These are phyloP conservation scores for Elysia crispata DNA, from an alignment of 2,888 invertebrate species.

Conservation along the genomic window DNA sequence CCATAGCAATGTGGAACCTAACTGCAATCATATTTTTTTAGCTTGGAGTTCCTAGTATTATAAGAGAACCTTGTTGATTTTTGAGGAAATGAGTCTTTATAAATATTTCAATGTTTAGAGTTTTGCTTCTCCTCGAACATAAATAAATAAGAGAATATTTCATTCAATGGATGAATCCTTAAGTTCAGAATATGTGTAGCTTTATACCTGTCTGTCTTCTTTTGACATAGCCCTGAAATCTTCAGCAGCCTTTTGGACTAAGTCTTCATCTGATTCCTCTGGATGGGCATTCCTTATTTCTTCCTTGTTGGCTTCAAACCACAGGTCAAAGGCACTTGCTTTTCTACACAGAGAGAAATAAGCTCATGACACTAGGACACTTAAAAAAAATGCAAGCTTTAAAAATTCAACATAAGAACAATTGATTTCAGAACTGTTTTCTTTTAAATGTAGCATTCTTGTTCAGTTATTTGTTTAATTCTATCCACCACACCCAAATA, in stretches of 20 bases:
- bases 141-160: neutral
- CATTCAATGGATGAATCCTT: neutral
- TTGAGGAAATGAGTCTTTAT: no score
- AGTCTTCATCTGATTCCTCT: constrained; percentile 67
- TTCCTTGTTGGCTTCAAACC: constrained; percentile 66
- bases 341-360: constrained; percentile 30
- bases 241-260: constrained; percentile 64
- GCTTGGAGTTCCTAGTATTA: no score
- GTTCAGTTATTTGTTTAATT: neutral
- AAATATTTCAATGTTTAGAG: no score
- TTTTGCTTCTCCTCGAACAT: no score
- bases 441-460: no score
- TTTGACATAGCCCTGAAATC: constrained; percentile 65
- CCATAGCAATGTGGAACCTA: no score
- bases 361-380: neutral
- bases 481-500: neutral
- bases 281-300: constrained; percentile 63
- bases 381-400: neutral
- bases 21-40: no score
- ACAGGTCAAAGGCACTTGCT: constrained; percentile 68
- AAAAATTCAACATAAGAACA: neutral
- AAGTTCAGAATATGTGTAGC: neutral
- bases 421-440: no score
- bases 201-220: constrained; percentile 69
- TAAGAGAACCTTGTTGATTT: no score